Base-by-base conservation (phyloP, 2,888 invertebrate genomes). In the Cephus spinipes region DNA sequence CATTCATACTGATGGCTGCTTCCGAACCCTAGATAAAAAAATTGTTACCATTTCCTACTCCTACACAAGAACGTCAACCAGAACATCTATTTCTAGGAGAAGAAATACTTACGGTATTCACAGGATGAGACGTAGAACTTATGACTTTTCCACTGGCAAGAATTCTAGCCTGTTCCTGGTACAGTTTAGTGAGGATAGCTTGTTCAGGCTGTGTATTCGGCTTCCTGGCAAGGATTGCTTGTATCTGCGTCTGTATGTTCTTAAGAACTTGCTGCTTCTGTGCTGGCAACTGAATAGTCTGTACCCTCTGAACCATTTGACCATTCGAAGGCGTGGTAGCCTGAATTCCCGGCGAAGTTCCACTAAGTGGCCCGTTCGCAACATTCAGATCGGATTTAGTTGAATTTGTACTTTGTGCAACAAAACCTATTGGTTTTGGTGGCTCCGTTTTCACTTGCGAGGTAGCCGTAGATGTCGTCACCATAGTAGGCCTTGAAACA, bases 211-310 rank as follows among this genome's bases (percentile, higher is more conserved):
- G 93, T 3, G 92, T 92, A 85, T 93, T 92, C 23, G 87, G 87
- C 80, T 92, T 92, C 69, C 92, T 93, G 31, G 93, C 92, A 69
- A 94, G 93, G 76, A 96, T 91, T 75, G 94, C 93, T 87, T 95
- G 94, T 76, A 96, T 95, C 90, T 96, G 95, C 85, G 94, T 92
- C 71, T 90, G 90, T 80, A 89, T 89, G 77, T 83, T 89, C 76
- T 89, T 89, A 15, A 91, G 88, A 84, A 94, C 92, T 88, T 94
- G 94, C 87, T 96, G 96, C 86, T 95, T 96, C 85, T 95, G 95
- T 15, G 95, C 94, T 30, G 95, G 95, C 75, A 96, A 90, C 86
- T 96, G 95, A 83, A 96, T 95, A 12, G 95, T 95, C 87, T 95
- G 95, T 77, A 95, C 94, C 81, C 94, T 93, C 81, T 95, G 94